These are phyloP conservation scores for Platycercus adscitus DNA, from an alignment of 2,113 vertebrate species.

Conservation along the genomic window DNA sequence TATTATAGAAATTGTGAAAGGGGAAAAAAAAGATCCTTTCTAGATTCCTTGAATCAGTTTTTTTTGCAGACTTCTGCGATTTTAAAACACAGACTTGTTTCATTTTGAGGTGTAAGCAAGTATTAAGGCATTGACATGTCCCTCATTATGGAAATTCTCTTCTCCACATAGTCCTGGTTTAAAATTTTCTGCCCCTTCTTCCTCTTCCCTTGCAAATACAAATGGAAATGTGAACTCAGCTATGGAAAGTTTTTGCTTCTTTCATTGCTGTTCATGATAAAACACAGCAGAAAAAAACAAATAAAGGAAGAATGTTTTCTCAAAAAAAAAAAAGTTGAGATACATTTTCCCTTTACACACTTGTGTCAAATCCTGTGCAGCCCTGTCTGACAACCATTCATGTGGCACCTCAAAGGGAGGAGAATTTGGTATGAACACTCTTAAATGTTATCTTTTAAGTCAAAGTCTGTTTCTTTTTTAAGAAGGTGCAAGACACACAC, in stretches of 20 bases:
- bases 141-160: background rate
- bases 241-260: background rate
- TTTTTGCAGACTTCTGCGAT: background rate
- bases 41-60: background rate
- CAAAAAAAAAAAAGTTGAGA: background rate
- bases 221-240: background rate
- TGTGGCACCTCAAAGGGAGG: background rate
- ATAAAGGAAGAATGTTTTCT: background rate
- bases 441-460: background rate
- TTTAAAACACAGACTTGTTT: background rate
- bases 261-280: background rate
- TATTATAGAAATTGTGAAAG: background rate
- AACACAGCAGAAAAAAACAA: background rate
- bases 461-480: background rate
- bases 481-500: background rate
- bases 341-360: background rate
- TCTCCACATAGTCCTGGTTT: background rate
- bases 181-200: background rate
- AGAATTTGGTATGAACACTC: background rate
- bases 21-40: background rate
- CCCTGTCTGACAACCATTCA: background rate
- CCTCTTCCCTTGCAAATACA: background rate
- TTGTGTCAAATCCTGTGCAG: background rate
- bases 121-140: background rate
- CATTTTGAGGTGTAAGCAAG: background rate